A percentile compares a stretch with the other conserved stretches of the same genome.
phyloP scores from a whole-genome alignment of 2,797 vertebrate genomes.

The Vultur gryphus region DNA sequence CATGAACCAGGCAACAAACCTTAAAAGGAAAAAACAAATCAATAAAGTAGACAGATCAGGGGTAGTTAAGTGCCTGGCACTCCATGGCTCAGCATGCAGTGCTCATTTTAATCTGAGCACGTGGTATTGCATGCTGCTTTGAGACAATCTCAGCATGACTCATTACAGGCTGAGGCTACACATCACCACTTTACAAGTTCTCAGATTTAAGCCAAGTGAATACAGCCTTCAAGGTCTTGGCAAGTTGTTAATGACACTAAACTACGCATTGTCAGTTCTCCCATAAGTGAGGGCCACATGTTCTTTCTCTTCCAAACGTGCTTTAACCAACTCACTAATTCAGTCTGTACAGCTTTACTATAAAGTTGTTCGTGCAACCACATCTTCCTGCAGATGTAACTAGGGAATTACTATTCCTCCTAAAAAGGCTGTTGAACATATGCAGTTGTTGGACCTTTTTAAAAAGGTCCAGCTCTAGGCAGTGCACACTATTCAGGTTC shows the following conservation, averaged over 20 bases:
- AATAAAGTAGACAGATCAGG: not conserved
- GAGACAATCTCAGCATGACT: conserved; percentile 17
- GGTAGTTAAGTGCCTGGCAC: not conserved
- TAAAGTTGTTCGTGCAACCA: not conserved
- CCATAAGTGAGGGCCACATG: not conserved
- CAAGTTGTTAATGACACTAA: not conserved
- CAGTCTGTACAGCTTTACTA: not conserved
- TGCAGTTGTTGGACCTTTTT: not conserved
- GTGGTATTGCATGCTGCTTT: not conserved
- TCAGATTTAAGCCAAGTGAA: not conserved
- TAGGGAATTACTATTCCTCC: not conserved
- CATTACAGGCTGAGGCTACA: not conserved
- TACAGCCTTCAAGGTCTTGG: not conserved
- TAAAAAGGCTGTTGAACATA: not conserved
- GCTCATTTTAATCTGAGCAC: conserved; percentile 19
- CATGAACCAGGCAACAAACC: not conserved
- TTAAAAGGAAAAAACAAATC: conserved; percentile 27
- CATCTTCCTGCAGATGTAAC: not conserved
- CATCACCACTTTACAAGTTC: not conserved
- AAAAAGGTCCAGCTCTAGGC: not conserved
- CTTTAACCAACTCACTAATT: not conserved
- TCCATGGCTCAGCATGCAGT: not conserved
- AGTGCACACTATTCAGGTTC: not conserved
- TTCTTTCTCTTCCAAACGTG: not conserved
- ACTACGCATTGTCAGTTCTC: not conserved